Evolutionary conservation across 1,140 invertebrate genomes (phyloP).

Genomic region (Tachypleus tridentatus): DNA sequence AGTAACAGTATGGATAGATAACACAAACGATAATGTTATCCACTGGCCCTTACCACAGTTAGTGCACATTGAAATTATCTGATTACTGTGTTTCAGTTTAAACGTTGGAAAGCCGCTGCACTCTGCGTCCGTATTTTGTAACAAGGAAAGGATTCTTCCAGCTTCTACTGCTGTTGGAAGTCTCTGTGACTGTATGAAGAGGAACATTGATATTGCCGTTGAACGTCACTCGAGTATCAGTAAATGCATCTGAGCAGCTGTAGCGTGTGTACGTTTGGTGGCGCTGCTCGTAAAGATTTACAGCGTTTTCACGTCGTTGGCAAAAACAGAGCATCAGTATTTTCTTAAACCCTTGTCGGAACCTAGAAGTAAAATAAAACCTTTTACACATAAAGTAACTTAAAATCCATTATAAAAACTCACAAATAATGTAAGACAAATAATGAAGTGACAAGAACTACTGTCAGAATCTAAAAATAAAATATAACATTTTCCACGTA

Average conservation of each 20-base stretch:
- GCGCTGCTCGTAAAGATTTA: conserved; percentile 14
- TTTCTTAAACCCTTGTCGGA: conserved; percentile 72
- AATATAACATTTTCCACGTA: too few species aligned
- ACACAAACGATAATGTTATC: too few species aligned
- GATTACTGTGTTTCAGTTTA: too few species aligned
- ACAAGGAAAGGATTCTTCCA: conserved; percentile 12
- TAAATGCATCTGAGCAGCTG: conserved; percentile 25
- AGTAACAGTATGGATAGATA: too few species aligned
- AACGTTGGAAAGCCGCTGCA: too few species aligned
- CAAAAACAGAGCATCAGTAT: conserved; percentile 66
- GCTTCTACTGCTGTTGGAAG: conserved; percentile 15
- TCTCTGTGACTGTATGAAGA: conserved; percentile 19
- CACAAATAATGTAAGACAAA: too few species aligned
- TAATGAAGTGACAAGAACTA: too few species aligned
- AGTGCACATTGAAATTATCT: too few species aligned
- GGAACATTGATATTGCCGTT: conserved; percentile 20
- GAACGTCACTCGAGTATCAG: conserved; percentile 22
- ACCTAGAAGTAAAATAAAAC: conserved; percentile 43
- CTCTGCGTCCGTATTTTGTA: neutral
- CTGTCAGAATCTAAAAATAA: too few species aligned
- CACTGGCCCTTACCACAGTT: too few species aligned
- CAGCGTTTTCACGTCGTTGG: conserved; percentile 15
- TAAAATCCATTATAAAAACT: too few species aligned
- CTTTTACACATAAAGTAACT: too few species aligned
- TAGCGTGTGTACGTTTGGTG: conserved; percentile 19